These are phyloP conservation scores for Pseudois nayaur DNA, from an alignment of 2,113 vertebrate genomes.

Conservation along the genomic window DNA sequence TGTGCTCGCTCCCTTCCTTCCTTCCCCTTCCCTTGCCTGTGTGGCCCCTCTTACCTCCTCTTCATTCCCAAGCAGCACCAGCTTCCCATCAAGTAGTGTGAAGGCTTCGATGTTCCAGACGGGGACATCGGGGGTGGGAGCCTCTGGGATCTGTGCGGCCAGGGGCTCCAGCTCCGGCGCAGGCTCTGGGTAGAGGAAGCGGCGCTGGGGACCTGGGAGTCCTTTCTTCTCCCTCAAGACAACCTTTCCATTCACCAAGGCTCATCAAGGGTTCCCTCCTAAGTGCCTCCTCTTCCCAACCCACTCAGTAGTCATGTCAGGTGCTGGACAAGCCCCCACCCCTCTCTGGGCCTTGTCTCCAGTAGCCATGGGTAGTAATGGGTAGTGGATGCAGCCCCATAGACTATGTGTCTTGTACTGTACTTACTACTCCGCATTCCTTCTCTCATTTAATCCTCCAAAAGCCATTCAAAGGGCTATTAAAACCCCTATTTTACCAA, in stretches of 20 bases:
- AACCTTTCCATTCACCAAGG: neutral
- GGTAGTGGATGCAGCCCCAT: neutral
- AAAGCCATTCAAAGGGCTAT: neutral
- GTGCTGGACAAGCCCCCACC: neutral
- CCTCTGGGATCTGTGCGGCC: conserved; percentile 59
- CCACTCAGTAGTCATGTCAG: neutral
- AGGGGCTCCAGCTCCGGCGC: neutral
- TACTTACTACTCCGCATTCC: too few relatives aligned
- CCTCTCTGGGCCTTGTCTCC: neutral
- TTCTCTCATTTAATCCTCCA: neutral
- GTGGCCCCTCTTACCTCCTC: conserved; percentile 84
- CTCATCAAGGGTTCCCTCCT: neutral
- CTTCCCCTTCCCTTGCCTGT: neutral
- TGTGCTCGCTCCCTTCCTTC: neutral
- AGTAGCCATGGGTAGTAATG: neutral
- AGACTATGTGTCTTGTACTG: neutral
- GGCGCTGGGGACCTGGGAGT: neutral
- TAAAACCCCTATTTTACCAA: neutral
- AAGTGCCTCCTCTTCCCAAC: neutral
- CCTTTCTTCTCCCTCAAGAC: neutral
- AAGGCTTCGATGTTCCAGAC: conserved; percentile 93
- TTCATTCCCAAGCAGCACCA: conserved; percentile 85
- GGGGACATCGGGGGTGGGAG: conserved; percentile 77
- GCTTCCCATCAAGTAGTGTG: conserved; percentile 85
- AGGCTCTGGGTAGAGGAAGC: conserved; percentile 33